Percentiles rank a stretch among this genome's conserved stretches.
phyloP scores from a whole-genome alignment of 2,888 invertebrate species.

The Philaethria dido region DNA sequence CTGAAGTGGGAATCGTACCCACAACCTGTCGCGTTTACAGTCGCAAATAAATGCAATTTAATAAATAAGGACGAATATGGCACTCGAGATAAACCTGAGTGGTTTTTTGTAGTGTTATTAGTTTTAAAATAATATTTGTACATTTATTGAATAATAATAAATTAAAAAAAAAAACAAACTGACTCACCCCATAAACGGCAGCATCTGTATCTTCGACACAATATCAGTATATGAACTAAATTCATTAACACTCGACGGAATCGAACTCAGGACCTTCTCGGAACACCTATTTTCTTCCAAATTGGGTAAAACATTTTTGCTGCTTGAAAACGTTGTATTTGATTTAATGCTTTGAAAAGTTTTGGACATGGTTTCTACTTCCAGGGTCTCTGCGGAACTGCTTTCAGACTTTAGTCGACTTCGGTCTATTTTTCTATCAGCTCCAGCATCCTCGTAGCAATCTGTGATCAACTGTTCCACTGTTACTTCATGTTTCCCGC shows the following conservation, averaged over 20 bases:
- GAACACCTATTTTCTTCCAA: conserved; percentile 50
- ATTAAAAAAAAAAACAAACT: not conserved
- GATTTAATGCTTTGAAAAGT: conserved; percentile 42
- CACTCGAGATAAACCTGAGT: too few species aligned
- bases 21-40: too few species aligned
- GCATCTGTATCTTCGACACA: conserved; percentile 63
- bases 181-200: conserved; percentile 75
- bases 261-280: conserved; percentile 28
- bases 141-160: too few species aligned
- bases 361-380: conserved; percentile 33
- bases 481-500: conserved; percentile 45
- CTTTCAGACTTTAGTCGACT: conserved; percentile 20
- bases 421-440: conserved; percentile 9
- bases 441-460: conserved; percentile 42
- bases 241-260: conserved; percentile 48
- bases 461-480: conserved; percentile 58
- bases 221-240: conserved; percentile 58
- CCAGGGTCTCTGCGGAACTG: conserved; percentile 26
- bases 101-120: too few species aligned
- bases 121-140: too few species aligned
- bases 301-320: conserved; percentile 30
- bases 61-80: too few species aligned
- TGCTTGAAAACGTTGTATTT: conserved; percentile 40
- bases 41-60: too few species aligned
- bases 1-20: too few species aligned